Evolutionary conservation across 1,140 invertebrate genomes (phyloP), one percentile per base, ranked within the genome.

Genomic region (Rhopalosiphum padi): DNA sequence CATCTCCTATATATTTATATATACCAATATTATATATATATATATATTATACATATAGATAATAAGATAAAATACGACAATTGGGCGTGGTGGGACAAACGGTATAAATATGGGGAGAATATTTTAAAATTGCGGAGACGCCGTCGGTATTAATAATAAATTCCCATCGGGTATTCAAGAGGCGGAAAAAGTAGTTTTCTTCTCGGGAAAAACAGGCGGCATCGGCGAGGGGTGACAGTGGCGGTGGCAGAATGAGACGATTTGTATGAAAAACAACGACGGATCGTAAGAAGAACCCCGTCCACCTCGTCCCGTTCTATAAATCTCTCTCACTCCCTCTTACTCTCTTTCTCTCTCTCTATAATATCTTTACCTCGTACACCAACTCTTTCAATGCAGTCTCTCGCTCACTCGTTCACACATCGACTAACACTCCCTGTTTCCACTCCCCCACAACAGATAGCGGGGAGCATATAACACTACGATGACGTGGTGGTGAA

Each of bases 261-360:
- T 93, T 93, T 93, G 91, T 93, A 93, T 93, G 91, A 93, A 93
- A 93, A 93, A 93, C 91, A 93, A 93, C 91, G 82, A 93, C 82
- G 82, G 22, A 9, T 41, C 53, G 53, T 90, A 46, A 90, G 53
- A 91, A 68, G 43, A 93, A 93, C 48, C 90, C 68, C 53, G 25
- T 46, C 41, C 83, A 37, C 37, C 41, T 43, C 83, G 60, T 43
- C 83, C 25, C 41, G 9, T 85, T 35, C 60, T n/a, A 77, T 77
- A 68, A 68, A 68, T 68, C 83, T 41, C 22, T 41, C 83, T 85
- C 41, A 5, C 15, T 43, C 41, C 4, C 83, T 37, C 77, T 82
- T n/a, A 25, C 60, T 30, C 8, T 8, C 82, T 37, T 0, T 23
- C 37, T 43, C 35, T 41, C 37, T 83, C 35, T 41, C 37, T 85